Evolutionary conservation across 2,888 invertebrate species (phyloP).

Genomic region (Trachelus iudaicus): DNA sequence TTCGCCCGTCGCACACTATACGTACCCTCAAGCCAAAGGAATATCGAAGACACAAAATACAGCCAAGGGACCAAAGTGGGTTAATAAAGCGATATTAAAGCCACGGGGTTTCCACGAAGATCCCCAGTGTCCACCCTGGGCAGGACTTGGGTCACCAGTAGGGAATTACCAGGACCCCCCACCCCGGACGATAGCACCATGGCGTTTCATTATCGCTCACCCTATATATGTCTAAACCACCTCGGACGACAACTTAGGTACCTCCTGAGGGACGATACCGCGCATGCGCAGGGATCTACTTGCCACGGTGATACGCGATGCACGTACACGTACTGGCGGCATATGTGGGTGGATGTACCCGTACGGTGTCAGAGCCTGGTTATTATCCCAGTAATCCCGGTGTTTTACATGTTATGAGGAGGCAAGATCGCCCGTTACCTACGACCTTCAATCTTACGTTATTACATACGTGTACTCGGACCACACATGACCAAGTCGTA

Average conservation of each 20-base stretch:
- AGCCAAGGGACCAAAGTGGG: slow-evolving; percentile 48
- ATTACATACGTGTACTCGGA: slow-evolving; percentile 31
- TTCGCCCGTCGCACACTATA: too few relatives aligned
- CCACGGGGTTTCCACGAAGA: slow-evolving; percentile 54
- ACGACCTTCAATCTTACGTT: slow-evolving; percentile 56
- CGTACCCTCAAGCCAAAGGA: too few relatives aligned
- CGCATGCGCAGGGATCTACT: too few relatives aligned
- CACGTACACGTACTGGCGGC: not conserved
- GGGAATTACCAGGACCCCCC: slow-evolving; percentile 43
- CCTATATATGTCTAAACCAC: slow-evolving; percentile 17
- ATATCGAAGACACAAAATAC: too few relatives aligned
- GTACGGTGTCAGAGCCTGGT: slow-evolving; percentile 27
- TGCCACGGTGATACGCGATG: not conserved
- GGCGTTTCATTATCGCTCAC: slow-evolving; percentile 54
- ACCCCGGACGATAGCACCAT: slow-evolving; percentile 35
- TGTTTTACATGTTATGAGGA: slow-evolving; percentile 58
- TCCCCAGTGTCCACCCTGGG: slow-evolving; percentile 53
- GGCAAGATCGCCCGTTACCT: slow-evolving; percentile 41
- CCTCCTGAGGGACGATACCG: not conserved
- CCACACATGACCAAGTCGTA: slow-evolving; percentile 25
- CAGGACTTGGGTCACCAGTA: slow-evolving; percentile 34
- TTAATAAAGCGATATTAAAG: slow-evolving; percentile 64
- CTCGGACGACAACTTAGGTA: slow-evolving; percentile 13
- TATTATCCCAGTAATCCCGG: slow-evolving; percentile 57
- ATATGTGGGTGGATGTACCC: not conserved